Evolutionary conservation across 2,888 invertebrate species (phyloP).

Genomic region (Ochropleura leucogaster): DNA sequence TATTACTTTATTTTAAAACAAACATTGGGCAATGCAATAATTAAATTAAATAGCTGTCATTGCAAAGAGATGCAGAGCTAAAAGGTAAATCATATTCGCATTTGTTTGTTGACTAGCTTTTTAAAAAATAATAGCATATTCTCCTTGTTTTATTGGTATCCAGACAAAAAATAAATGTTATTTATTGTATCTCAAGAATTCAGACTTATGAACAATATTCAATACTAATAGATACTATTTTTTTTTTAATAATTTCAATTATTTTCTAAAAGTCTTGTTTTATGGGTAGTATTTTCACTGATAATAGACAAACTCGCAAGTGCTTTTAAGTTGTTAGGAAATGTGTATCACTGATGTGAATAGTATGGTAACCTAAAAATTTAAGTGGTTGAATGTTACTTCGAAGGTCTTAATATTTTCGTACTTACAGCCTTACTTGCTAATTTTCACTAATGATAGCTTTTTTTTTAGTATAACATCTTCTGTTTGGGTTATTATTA

Average conservation of each 20-base stretch:
- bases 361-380: constrained; percentile 20
- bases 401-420: background rate
- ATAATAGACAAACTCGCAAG: constrained; percentile 12
- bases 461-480: background rate
- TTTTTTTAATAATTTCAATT: no score
- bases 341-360: background rate
- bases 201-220: background rate
- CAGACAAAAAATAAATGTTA: background rate
- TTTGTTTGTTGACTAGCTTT: background rate
- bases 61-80: constrained; percentile 13
- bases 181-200: background rate
- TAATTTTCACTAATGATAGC: background rate
- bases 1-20: background rate
- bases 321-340: background rate
- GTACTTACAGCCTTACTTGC: background rate
- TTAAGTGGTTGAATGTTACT: background rate
- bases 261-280: background rate
- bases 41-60: background rate
- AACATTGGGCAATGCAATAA: background rate
- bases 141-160: background rate
- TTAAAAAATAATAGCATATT: background rate
- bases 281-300: constrained; percentile 2
- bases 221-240: no score
- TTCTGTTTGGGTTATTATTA: background rate
- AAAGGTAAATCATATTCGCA: constrained; percentile 10